Base-by-base conservation (phyloP, 1,140 invertebrate genomes). In the Mizuhopecten yessoensis region DNA sequence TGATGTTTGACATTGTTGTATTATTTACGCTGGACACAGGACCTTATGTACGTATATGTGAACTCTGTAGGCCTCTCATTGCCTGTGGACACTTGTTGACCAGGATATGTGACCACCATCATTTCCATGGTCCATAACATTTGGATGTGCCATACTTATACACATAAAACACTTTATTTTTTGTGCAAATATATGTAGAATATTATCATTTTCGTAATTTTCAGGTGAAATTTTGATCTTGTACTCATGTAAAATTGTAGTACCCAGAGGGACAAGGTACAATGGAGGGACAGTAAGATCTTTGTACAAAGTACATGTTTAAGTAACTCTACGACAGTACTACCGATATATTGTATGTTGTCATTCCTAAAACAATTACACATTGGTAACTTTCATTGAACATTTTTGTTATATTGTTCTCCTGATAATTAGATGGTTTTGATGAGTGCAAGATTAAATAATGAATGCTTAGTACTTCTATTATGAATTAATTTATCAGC, bases 11-110 rank as follows among this genome's bases (percentile, higher is more conserved):
- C 57, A n/a, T 75, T 29, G n/a, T n/a, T 75, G n/a, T 75, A 75
- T 75, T 75, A n/a, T 75, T 75, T 29, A 75, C n/a, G 57, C 57
- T 75, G 57, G 57, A 75, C 57, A 17, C 57, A 75, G 57, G 57
- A 75, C n/a, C 29, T 75, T 23, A n/a, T 75, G 57, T 75, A 75
- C 57, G 57, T 75, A 75, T 75, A 13, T 75, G 57, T 75, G 9
- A 75, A 75, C 57, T 75, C n/a, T 75, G 57, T 75, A 75, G 17
- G 11, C n/a, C 15, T 29, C 23, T 75, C 23, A 17, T 5, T 75
- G 57, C 23, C 57, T 75, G 57, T 75, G 57, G 57, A 75, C 57
- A 11, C 29, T 17, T 75, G 23, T 75, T 75, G n/a, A 29, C 57
- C 23, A 17, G n/a, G 57, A n/a, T 75, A 75, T 75, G 57, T 75